A percentile compares a stretch with the other conserved stretches of the same genome.
phyloP scores from a whole-genome alignment of 2,113 vertebrate species.

The Phoxinus phoxinus region DNA sequence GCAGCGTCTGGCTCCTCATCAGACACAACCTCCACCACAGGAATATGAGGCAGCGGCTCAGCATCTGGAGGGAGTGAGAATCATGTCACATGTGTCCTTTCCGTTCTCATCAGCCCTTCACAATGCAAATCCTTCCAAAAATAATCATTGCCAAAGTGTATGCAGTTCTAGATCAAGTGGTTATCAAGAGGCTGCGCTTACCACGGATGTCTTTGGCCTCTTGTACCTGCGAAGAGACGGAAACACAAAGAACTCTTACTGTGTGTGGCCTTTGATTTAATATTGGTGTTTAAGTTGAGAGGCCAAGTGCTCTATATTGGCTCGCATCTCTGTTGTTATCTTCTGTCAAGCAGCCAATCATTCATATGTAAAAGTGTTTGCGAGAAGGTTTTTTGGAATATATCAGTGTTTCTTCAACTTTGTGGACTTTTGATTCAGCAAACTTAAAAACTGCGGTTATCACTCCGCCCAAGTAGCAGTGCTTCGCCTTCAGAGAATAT shows the following conservation, averaged over 20 bases:
- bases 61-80: conserved; percentile 48
- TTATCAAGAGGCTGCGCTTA: conserved; percentile 53
- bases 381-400: no score
- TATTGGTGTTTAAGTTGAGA: neutral
- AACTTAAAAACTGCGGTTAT: neutral
- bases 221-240: conserved; percentile 57
- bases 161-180: neutral
- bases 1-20: conserved; percentile 45
- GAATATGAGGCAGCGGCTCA: conserved; percentile 51
- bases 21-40: conserved; percentile 50
- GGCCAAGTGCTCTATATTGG: neutral
- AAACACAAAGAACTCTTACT: neutral
- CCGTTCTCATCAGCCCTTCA: neutral
- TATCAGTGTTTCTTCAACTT: neutral
- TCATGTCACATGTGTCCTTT: neutral
- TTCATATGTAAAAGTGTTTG: neutral
- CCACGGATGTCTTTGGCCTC: conserved; percentile 61
- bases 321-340: neutral
- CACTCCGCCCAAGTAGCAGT: no score
- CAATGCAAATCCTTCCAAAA: neutral
- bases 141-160: neutral
- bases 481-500: no score
- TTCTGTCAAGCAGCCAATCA: neutral
- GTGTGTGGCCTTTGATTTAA: neutral
- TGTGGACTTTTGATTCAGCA: no score